These are phyloP conservation scores for Poecilus cupreus DNA, from an alignment of 2,888 invertebrate species.

Conservation along the genomic window DNA sequence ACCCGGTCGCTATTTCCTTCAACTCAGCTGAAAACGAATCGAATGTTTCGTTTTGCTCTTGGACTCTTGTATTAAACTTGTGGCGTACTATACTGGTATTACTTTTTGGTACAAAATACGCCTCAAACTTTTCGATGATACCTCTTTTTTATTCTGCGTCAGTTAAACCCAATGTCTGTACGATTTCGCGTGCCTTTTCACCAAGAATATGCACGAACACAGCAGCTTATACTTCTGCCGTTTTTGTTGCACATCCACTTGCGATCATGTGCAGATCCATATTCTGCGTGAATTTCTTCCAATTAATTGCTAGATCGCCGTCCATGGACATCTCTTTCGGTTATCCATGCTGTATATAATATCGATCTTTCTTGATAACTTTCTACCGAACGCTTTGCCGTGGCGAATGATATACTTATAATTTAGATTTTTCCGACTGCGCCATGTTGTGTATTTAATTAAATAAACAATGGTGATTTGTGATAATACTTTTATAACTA, in stretches of 20 bases:
- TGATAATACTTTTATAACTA: no score
- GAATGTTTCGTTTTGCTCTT: neutral
- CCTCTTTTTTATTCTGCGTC: no score
- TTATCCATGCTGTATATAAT: neutral
- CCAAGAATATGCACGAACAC: no score
- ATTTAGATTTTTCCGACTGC: neutral
- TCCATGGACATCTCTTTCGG: no score
- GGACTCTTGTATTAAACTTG: constrained; percentile 1
- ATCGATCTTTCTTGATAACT: neutral
- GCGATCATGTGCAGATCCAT: neutral
- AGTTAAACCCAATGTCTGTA: no score
- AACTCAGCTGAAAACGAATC: neutral
- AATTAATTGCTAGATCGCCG: no score
- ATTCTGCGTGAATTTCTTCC: neutral
- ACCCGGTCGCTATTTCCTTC: neutral
- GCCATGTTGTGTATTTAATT: neutral
- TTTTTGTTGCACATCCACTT: neutral
- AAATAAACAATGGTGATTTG: no score
- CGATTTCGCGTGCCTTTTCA: no score
- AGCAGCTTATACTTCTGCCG: no score
- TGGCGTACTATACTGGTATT: neutral
- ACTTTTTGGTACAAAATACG: neutral
- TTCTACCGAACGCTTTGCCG: no score
- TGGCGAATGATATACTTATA: no score
- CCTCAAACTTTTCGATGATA: neutral